Percentiles rank a stretch among this genome's conserved stretches.
Evolutionary conservation across 2,888 invertebrate genomes (phyloP).

Genomic region (Drymonia ruficornis): DNA sequence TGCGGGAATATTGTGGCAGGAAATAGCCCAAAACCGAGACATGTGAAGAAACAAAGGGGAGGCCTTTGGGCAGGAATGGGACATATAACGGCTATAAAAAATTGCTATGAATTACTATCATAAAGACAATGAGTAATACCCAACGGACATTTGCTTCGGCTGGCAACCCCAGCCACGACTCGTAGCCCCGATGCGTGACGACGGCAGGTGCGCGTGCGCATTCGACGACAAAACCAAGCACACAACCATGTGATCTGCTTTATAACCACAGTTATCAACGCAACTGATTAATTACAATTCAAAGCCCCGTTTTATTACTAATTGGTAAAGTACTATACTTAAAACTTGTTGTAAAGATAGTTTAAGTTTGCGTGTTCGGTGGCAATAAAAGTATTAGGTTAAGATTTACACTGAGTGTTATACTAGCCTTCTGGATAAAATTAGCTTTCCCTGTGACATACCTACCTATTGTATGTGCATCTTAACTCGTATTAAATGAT

Average conservation of each 20-base stretch:
- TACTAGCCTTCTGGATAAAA: too few relatives aligned
- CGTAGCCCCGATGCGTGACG: slow-evolving; percentile 31
- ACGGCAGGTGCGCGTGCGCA: slow-evolving; percentile 36
- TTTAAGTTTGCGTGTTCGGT: neutral
- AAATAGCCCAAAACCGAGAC: too few relatives aligned
- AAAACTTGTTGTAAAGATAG: too few relatives aligned
- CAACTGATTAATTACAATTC: slow-evolving; percentile 12
- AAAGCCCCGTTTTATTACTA: neutral
- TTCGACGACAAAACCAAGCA: slow-evolving; percentile 10
- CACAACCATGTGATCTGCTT: slow-evolving; percentile 14
- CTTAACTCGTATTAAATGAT: too few relatives aligned
- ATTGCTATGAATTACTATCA: too few relatives aligned
- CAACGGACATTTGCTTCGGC: neutral
- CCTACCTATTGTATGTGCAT: too few relatives aligned
- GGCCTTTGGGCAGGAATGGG: too few relatives aligned
- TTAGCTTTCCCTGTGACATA: too few relatives aligned
- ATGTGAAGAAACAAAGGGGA: too few relatives aligned
- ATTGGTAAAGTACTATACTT: neutral
- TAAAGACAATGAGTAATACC: too few relatives aligned
- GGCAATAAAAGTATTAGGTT: neutral
- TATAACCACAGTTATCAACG: slow-evolving; percentile 17
- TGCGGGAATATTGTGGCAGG: too few relatives aligned
- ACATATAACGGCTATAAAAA: too few relatives aligned
- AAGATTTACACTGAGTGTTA: neutral
- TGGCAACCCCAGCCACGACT: neutral